Evolutionary conservation across 2,113 vertebrate species (phyloP), one percentile per base, ranked within the genome.

Genomic region (Macrotus californicus): DNA sequence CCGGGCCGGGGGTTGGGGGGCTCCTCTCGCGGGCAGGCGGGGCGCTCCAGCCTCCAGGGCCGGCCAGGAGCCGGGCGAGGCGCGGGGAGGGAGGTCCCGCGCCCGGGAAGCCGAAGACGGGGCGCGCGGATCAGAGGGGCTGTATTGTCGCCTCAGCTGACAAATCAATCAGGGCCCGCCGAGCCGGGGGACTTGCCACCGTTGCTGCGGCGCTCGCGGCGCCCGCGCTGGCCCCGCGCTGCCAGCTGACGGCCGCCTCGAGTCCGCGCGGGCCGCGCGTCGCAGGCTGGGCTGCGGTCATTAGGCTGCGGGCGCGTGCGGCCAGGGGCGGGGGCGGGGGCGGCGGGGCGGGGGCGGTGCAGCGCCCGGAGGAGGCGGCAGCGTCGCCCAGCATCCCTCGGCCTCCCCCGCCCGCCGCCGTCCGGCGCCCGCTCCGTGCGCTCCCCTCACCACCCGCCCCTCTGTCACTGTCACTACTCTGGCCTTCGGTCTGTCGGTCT

Each of bases 141-240:
- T 95, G 96, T 34, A 31, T 15, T 8, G 90, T 93, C 97, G 97
- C 97, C 97, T 97, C 96, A 94, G 97, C 98, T 98, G 98, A 98
- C 98, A 98, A 97, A 98, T 98, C 97, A 97, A 97, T 98, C 98
- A 98, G 97, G 84, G 96, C 97, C 97, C 83, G 92, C 96, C 97
- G 98, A 97, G 98, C 97, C 93, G 95, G 97, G 98, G 93, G 97
- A 88, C 96, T 96, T 96, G 98, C 97, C 97, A 96, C 98, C 88
- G 97, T 95, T 93, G 92, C 96, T 73, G 96, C 97, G 86, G 97
- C 93, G 97, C 93, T 96, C 92, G 96, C 77, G 85, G 96, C 97
- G 97, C 94, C 79, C 95, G 67, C 94, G 94, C 95, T 81, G 92
- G 95, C 93, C 96, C 94, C 82, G 96, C 96, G 97, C 97, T 95